Evolutionary conservation across 2,888 invertebrate genomes (phyloP).

Genomic region (Luperina nickerlii): DNA sequence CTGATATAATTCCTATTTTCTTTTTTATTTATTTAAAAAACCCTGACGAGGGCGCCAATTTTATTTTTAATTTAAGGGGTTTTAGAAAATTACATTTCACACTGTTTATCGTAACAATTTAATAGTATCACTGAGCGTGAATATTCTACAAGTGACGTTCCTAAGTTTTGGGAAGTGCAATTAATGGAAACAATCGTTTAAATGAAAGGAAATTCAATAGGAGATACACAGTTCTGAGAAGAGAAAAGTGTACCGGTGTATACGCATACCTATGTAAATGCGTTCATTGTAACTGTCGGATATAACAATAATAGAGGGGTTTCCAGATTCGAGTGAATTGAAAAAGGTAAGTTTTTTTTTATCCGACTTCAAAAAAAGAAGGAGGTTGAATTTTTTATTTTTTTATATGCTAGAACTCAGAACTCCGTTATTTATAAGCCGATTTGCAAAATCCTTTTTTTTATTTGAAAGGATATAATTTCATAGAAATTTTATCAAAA

Average conservation of each 20-base stretch:
- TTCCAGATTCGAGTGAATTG: neutral
- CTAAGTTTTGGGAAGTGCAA: neutral
- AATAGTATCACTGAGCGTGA: neutral
- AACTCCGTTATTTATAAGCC: too few species aligned
- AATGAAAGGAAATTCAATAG: neutral
- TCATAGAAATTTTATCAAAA: too few species aligned
- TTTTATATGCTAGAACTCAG: too few species aligned
- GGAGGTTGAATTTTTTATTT: too few species aligned
- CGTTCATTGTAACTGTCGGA: too few species aligned
- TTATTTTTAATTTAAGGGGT: neutral
- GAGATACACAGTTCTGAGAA: neutral
- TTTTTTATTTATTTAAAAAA: neutral
- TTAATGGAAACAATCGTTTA: neutral
- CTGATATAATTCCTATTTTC: neutral
- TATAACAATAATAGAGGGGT: neutral
- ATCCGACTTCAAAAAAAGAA: too few species aligned
- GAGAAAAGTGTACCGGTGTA: too few species aligned
- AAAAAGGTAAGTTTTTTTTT: conserved; percentile 1
- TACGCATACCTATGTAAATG: neutral
- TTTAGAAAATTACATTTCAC: neutral
- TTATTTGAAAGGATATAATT: too few species aligned
- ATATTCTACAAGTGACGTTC: neutral
- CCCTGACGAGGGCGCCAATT: neutral
- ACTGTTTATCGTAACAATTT: neutral
- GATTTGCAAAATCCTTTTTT: too few species aligned